These are phyloP conservation scores for Sebastes flavidus DNA, from an alignment of 2,797 vertebrate genomes.

Conservation along the genomic window DNA sequence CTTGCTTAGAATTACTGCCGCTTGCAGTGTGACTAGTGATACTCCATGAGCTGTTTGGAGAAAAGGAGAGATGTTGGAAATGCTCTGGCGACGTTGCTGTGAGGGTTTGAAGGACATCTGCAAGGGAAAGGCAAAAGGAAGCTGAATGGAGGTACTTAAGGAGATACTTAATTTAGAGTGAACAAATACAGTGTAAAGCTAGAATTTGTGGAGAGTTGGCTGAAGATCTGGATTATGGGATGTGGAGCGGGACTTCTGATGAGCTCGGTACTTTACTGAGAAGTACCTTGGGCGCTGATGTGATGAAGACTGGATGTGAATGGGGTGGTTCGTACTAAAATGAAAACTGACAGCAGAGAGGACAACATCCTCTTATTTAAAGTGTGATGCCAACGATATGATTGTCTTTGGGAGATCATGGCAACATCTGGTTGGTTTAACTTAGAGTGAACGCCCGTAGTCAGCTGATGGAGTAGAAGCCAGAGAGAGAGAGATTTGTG, in stretches of 20 bases:
- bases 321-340: background rate
- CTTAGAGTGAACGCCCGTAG: no score
- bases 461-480: no score
- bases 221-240: background rate
- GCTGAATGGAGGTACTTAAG: background rate
- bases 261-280: no score
- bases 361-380: background rate
- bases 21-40: background rate
- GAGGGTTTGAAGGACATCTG: background rate
- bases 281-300: no score
- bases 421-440: background rate
- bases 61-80: background rate
- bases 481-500: no score
- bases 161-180: no score
- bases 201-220: no score
- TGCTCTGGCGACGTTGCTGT: background rate
- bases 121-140: background rate
- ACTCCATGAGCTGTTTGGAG: background rate
- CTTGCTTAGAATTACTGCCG: background rate
- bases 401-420: background rate
- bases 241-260: background rate
- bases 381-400: background rate
- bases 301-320: background rate
- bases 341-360: no score
- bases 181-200: no score